These are phyloP conservation scores for Magallana nippona DNA, from an alignment of 2,888 invertebrate genomes.

Conservation along the genomic window DNA sequence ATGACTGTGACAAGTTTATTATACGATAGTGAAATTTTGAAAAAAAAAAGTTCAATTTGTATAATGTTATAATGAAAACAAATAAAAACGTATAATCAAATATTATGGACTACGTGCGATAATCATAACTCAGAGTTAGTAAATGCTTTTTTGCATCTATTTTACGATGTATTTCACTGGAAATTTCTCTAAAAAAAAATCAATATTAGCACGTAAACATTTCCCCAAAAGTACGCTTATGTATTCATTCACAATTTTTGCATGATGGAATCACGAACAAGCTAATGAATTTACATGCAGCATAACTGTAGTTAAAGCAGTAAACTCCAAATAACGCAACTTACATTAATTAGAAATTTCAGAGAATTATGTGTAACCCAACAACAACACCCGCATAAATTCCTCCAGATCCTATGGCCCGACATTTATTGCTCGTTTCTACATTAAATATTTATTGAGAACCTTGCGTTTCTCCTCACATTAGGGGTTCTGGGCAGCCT, in stretches of 20 bases:
- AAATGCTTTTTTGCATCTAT: not conserved
- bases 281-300: slow-evolving; percentile 7
- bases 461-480: slow-evolving; percentile 15
- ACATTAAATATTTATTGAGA: slow-evolving; percentile 18
- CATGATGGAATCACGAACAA: not conserved
- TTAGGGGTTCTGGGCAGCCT: not conserved
- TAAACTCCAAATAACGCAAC: slow-evolving; percentile 15
- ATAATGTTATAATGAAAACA: no score
- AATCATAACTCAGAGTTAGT: not conserved
- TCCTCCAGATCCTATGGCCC: not conserved
- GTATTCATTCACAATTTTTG: not conserved
- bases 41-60: no score
- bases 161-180: not conserved
- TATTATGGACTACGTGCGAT: not conserved
- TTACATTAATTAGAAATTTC: slow-evolving; percentile 22
- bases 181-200: not conserved
- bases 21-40: no score
- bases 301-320: not conserved
- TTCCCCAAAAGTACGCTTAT: not conserved
- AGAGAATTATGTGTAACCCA: not conserved
- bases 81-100: not conserved
- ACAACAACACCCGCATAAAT: not conserved
- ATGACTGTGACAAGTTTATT: no score
- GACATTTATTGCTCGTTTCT: slow-evolving; percentile 8
- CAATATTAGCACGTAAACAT: slow-evolving; percentile 11